Base-by-base conservation (phyloP, 2,888 invertebrate species). In the Lasioglossum villosulum region DNA sequence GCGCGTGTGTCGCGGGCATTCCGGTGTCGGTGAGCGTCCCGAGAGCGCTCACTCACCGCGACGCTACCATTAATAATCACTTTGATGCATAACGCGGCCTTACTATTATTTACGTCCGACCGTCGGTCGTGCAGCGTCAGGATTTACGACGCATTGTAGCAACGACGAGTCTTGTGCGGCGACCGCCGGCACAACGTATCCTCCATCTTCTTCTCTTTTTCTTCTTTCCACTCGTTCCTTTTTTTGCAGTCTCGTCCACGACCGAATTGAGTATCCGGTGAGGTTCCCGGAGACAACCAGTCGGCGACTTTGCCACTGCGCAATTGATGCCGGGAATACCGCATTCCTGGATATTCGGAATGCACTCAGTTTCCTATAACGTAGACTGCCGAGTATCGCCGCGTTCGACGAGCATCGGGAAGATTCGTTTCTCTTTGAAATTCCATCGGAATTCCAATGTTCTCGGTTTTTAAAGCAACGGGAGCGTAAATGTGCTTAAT, bases 1-100 rank as follows among this genome's bases (percentile, higher is more conserved):
- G 74, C 75, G 89, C 83, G 88, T 90, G 89, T 92, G 92, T 91
- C 92, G 91, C 89, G 89, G 87, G 89, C 91, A 93, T 92, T 91
- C 92, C 89, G 87, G 88, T 93, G 94, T 94, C 94, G 91, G 75
- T 86, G 75, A 86, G 88, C 86, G 89, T 91, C 92, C 89, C 80
- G 83, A 85, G 90, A 88, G 88, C 92, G 89, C 89, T 94, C 92
- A 90, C 93, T 94, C 94, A 94, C 88, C 89, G 84, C 90, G 92
- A 93, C 92, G 92, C 91, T 90, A 90, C 92, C 94, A 94, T 94
- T 94, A 94, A 94, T 94, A 94, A 94, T 93, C 92, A 93, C 94
- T 94, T 94, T 94, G 93, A 94, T 94, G 93, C 94, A 93, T 92
- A 92, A 92, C 92, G 91, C 90, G 86, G 90, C 88, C 90, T 89